Base-by-base conservation (phyloP, 2,113 vertebrate genomes). In the Sclerurus mexicanus region DNA sequence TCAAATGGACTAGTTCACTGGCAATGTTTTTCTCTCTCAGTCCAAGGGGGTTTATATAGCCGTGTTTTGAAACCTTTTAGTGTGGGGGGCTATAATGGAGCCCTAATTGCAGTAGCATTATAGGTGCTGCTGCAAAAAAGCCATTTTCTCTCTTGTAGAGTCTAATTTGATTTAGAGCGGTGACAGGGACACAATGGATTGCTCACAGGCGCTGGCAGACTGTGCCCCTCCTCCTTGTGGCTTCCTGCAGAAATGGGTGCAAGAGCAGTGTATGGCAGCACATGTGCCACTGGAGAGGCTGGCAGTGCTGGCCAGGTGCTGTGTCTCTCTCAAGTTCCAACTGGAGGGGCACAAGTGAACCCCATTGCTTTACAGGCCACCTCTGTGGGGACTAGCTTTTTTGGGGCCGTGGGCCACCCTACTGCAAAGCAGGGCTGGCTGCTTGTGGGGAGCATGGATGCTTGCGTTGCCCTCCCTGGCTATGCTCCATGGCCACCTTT, bases 361-460 rank as follows among this genome's bases (percentile, higher is more conserved):
- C 12, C 23, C 33, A 14, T 8, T 58, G 7, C 14, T 64, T 47
- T 31, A 66, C 23, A 30, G n/a, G 6, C 31, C 39, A 58, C 2
- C 49, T 12, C 30, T 4, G 2, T 25, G 24, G 22, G 33, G 15
- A 28, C 8, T 0, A 2, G 4, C 9, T 69, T 24, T 42, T 62
- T 6, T 4, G 44, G 24, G 33, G 20, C 39, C 33, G 2, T 3
- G 35, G 28, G 17, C 23, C 67, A 50, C 22, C 17, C 30, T 28
- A 56, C 56, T n/a, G 33, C 62, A 50, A 10, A 44, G 14, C 3
- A 15, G 7, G 8, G 24, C 9, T 1, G 5, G 40, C 42, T 47
- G 71, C 42, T 5, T 2, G 11, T 1, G 23, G 12, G 17, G 25
- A 63, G 16, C 12, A 3, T 0, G 2, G 56, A 42, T 2, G 0